phyloP scores from a whole-genome alignment of 2,888 invertebrate genomes.

The Pyrrhosoma nymphula region DNA sequence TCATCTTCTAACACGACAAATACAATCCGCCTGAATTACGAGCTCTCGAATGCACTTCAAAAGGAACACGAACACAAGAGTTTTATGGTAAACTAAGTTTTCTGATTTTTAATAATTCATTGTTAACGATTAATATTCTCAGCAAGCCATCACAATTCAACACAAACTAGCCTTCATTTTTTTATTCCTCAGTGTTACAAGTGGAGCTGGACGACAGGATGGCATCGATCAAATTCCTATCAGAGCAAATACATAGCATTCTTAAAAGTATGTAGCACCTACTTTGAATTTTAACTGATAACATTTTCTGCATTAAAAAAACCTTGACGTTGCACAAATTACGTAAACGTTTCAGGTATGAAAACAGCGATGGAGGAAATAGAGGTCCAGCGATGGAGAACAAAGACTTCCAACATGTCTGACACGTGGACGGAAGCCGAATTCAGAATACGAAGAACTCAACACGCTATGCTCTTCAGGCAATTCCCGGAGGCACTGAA shows the following conservation, averaged over 20 bases:
- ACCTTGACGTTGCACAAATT: neutral
- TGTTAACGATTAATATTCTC: no score
- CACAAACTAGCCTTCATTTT: neutral
- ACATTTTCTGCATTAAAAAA: neutral
- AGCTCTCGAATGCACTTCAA: no score
- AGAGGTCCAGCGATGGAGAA: constrained; percentile 18
- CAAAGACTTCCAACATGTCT: constrained; percentile 41
- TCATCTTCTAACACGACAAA: no score
- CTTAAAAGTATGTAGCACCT: constrained; percentile 76
- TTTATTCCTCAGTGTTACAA: constrained; percentile 80
- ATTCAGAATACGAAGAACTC: constrained; percentile 75
- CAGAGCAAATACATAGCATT: constrained; percentile 80
- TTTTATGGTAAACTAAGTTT: no score
- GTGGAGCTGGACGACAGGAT: constrained; percentile 82
- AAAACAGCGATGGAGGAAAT: neutral
- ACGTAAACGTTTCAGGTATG: neutral
- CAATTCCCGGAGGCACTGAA: constrained; percentile 82
- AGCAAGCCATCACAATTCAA: neutral
- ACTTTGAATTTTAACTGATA: neutral
- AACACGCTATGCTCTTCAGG: constrained; percentile 81
- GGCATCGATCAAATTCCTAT: constrained; percentile 80
- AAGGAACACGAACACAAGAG: no score
- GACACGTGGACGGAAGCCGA: constrained; percentile 71
- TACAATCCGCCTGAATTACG: no score
- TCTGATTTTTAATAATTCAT: no score